Conservation (phyloP, 2,888 invertebrate species). For the Norana najaformis region DNA sequence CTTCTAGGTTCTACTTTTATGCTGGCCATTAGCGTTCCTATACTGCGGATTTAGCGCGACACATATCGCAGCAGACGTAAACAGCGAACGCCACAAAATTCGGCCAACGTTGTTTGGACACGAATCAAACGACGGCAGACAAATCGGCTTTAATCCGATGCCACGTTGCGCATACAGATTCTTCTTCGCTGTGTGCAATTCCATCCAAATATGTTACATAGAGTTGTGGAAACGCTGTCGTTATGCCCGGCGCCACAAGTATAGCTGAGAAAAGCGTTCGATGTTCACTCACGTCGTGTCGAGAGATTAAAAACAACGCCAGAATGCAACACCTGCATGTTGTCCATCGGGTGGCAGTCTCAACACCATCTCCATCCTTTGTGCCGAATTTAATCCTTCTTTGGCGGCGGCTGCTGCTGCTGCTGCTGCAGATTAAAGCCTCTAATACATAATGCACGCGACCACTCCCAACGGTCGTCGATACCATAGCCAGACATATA, state of each 20-base stretch:
- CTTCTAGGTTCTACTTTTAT: neutral
- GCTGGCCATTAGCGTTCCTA: neutral
- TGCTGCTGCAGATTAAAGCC: neutral
- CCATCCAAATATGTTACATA: neutral
- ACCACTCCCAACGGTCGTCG: too few relatives aligned
- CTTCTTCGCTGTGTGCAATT: neutral
- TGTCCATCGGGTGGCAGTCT: too few relatives aligned
- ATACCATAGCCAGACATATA: too few relatives aligned
- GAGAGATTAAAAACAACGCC: neutral
- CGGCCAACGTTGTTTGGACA: neutral
- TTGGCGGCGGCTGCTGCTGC: neutral
- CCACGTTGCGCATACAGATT: neutral
- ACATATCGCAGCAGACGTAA: neutral
- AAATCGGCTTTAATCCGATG: too few relatives aligned
- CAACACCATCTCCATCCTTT: neutral
- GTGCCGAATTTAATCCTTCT: neutral
- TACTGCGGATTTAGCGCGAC: neutral
- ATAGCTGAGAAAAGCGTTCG: neutral
- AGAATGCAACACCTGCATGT: neutral
- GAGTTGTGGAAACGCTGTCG: neutral
- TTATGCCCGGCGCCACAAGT: too few relatives aligned
- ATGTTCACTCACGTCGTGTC: neutral
- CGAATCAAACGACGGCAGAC: neutral
- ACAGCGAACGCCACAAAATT: neutral
- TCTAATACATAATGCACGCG: too few relatives aligned